A percentile compares a stretch with the other conserved stretches of the same genome.
These are phyloP conservation scores for Ctenoplectra terminalis DNA, from an alignment of 1,140 invertebrate genomes.

Conservation along the genomic window DNA sequence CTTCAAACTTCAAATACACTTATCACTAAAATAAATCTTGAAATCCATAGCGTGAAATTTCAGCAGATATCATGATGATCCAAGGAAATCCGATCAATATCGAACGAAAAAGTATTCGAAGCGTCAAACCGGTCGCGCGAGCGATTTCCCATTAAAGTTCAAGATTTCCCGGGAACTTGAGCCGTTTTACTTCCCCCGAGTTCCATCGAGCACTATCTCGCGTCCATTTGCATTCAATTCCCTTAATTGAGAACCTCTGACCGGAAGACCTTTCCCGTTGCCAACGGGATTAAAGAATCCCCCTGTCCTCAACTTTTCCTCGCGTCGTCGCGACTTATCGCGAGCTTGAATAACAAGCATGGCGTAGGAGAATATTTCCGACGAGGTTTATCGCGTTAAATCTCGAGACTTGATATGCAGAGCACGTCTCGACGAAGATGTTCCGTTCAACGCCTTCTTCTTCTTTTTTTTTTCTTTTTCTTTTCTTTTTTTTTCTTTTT, in stretches of 20 bases:
- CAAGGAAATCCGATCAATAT: neutral
- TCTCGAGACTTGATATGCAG: neutral
- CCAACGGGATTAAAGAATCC: neutral
- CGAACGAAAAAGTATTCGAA: neutral
- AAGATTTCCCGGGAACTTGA: conserved; percentile 19
- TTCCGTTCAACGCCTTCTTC: neutral
- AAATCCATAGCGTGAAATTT: neutral
- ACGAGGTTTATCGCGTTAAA: neutral
- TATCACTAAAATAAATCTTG: neutral
- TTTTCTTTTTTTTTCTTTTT: no score
- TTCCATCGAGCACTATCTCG: neutral
- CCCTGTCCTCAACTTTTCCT: neutral
- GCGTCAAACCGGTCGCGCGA: neutral
- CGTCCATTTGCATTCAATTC: conserved; percentile 17
- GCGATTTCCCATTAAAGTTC: conserved; percentile 9
- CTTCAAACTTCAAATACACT: no score
- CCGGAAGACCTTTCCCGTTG: neutral
- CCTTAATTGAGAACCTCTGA: neutral
- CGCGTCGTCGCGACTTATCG: neutral
- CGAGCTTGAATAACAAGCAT: neutral
- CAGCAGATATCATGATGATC: neutral
- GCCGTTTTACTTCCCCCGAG: neutral
- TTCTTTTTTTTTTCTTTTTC: no score
- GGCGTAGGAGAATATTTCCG: neutral
- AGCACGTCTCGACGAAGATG: no score